phyloP scores from a whole-genome alignment of 2,113 vertebrate genomes.

The Phyllopteryx taeniolatus region DNA sequence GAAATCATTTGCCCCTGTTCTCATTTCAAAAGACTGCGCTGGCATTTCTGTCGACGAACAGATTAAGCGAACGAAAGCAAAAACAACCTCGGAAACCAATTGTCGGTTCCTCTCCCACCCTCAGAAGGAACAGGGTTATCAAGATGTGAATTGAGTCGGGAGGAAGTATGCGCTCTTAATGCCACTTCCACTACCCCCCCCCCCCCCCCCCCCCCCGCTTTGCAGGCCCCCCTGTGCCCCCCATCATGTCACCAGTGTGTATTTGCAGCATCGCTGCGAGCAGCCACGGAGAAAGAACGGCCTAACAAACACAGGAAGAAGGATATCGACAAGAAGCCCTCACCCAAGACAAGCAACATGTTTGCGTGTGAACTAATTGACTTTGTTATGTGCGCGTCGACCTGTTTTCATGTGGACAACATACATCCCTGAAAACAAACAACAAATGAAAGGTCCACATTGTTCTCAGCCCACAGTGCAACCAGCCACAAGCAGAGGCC shows the following conservation, averaged over 20 bases:
- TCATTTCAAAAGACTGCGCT: constrained; percentile 5
- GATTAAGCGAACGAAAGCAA: constrained; percentile 41
- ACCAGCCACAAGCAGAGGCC: constrained; percentile 11
- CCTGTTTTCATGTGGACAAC: constrained; percentile 9
- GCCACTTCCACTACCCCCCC: constrained; percentile 16
- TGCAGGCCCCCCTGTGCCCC: not conserved
- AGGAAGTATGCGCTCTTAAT: constrained; percentile 45
- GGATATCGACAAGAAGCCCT: constrained; percentile 54
- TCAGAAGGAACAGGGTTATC: constrained; percentile 55
- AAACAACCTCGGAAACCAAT: constrained; percentile 22
- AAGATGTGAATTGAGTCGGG: constrained; percentile 46
- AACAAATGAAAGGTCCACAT: constrained; percentile 40
- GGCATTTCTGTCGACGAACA: constrained; percentile 15
- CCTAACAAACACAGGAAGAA: constrained; percentile 70
- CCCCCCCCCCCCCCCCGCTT: not conserved
- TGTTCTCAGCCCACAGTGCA: constrained; percentile 22
- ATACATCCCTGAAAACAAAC: constrained; percentile 54
- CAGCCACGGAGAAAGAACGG: constrained; percentile 17
- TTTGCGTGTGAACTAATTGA: constrained; percentile 38
- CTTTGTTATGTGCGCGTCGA: constrained; percentile 40
- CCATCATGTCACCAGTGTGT: constrained; percentile 8
- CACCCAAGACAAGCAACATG: constrained; percentile 37
- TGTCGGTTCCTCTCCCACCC: constrained; percentile 46
- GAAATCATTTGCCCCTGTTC: constrained; percentile 24
- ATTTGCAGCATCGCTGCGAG: constrained; percentile 45